Evolutionary conservation across 2,797 vertebrate species (phyloP), one percentile per base, ranked within the genome.

Genomic region (Onychomys arenicola): DNA sequence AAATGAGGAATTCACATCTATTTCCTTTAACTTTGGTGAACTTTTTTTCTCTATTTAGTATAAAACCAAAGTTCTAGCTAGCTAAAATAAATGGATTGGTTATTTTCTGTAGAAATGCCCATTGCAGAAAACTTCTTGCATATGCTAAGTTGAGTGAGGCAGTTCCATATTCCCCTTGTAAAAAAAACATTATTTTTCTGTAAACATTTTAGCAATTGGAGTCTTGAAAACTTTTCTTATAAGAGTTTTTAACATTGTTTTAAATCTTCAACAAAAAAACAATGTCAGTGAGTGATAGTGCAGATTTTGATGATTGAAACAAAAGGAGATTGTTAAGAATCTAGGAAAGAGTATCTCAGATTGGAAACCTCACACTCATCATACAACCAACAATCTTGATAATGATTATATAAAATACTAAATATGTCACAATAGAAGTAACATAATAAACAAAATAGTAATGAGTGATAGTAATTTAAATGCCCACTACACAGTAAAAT

Each of bases 11-110:
- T 2, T 90, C 6, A 77, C 5, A 7, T 57, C 3, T n/a, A 29
- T 67, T 93, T 81, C 25, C 5, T 91, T 57, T 32, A 23, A 25
- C 29, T 52, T 82, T 7, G 16, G 2, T 82, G 0, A 67, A 88
- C 14, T 85, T 63, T 75, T 77, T 52, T 84, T 94, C 34, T 78
- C 61, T 76, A 46, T 93, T 55, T 95, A 71, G 76, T 4, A 67
- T 49, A 95, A 29, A n/a, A 46, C 80, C 10, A 76, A n/a, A 52
- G 29, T 25, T 61, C 25, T 8, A 52, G 2, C 40, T 52, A 46
- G 12, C 37, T 46, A 46, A 0, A 84, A 77, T n/a, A 43, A 63
- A 89, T 0, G 67, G 6, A 91, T n/a, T 61, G 59, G 59, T 89
- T 81, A 0, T 61, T 65, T 92, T 55, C 6, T 88, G 4, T 29